Base-by-base conservation (phyloP, 2,888 invertebrate genomes). In the Drosophila paramelanica region DNA sequence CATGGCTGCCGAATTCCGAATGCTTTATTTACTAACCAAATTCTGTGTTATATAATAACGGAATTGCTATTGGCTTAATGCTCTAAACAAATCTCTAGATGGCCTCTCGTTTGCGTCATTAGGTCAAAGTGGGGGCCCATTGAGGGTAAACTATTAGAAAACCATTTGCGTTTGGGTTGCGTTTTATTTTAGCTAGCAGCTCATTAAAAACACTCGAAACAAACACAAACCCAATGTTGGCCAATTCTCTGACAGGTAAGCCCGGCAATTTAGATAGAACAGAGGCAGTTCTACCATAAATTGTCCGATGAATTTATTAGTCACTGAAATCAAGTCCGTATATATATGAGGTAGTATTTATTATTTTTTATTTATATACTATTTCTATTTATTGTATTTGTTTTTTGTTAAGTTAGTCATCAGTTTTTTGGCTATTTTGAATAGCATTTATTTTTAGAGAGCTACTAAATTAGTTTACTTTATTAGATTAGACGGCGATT, bases 401-500 rank as follows among this genome's bases (percentile, higher is more conserved):
- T 13, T 10, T 41, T 41, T 33, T 4, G n/a, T 38, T 27, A 13
- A 20, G 27, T 74, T 66, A 60, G 72, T 72, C 78, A 77, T 61
- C 20, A 25, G 6, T 20, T 25, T 39, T 49, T 17, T 42, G 41
- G 59, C 60, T 74, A 67, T 81, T 78, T 85, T 43, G 47, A 25
- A 50, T 42, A 52, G 39, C 14, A 14, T 61, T 71, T 81, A 87
- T 81, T 74, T 69, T 39, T 51, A 52, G 56, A 45, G 42, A 53
- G 55, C 65, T 64, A 73, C 56, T 85, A 81, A 81, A 85, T 45
- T 58, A 65, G 20, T 13, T 36, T 47, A 71, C 67, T 82, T 81
- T 81, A 81, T 81, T 70, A 55, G 64, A 68, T 70, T 72, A 31
- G 61, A 55, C 53, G 41, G 45, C 61, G 47, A 66, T 72, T 43